Conservation (phyloP, 2,888 invertebrate species). For the Thumatha senex region DNA sequence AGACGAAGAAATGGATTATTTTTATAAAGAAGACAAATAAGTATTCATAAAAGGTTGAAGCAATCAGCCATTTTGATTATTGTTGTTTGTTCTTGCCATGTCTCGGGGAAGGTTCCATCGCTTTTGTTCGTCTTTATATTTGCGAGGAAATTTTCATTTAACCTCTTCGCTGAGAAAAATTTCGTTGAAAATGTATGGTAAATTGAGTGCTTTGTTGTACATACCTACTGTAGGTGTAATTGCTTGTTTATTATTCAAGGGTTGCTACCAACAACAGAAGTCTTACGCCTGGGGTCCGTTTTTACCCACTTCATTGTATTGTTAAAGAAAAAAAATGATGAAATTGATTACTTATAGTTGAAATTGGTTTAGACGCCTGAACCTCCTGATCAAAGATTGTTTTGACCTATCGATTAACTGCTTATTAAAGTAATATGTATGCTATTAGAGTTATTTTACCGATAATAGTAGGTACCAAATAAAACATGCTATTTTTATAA, state of each 20-base stretch:
- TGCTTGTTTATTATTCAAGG: background rate
- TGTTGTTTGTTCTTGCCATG: slow-evolving; percentile 22
- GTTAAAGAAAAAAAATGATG: too few species aligned
- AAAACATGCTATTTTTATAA: too few species aligned
- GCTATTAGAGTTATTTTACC: too few species aligned
- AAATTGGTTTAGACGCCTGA: too few species aligned
- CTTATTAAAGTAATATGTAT: too few species aligned
- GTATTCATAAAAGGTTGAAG: slow-evolving; percentile 18
- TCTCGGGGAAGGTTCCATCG: slow-evolving; percentile 6
- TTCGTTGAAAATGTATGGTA: background rate
- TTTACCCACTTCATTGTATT: too few species aligned
- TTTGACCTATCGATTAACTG: too few species aligned
- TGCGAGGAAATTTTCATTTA: slow-evolving; percentile 2
- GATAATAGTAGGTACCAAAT: too few species aligned
- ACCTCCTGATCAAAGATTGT: too few species aligned
- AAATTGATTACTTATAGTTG: too few species aligned
- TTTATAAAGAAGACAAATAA: background rate
- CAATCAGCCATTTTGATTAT: slow-evolving; percentile 23
- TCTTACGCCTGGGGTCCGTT: too few species aligned
- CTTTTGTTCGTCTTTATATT: slow-evolving; percentile 2
- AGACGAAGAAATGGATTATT: slow-evolving; percentile 5
- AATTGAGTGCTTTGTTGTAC: background rate
- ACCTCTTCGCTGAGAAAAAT: slow-evolving; percentile 2
- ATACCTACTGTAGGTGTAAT: background rate
- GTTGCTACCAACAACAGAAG: too few species aligned